These are phyloP conservation scores for Phengaris arion DNA, from an alignment of 2,888 invertebrate species.

Conservation along the genomic window DNA sequence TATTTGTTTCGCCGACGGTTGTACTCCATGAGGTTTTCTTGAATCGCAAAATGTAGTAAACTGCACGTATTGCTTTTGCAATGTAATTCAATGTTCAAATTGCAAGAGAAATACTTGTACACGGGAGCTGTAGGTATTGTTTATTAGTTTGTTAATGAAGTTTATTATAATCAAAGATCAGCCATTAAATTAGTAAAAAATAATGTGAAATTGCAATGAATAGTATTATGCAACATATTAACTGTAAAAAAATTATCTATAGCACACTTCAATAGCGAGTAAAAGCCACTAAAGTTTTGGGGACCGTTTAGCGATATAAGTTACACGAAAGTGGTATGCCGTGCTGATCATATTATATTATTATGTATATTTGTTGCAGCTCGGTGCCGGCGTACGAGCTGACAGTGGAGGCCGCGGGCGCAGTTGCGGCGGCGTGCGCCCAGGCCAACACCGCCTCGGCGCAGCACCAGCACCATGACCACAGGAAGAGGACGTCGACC, in stretches of 20 bases:
- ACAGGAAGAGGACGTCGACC: constrained; percentile 49
- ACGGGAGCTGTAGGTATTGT: too few relatives aligned
- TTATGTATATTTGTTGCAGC: constrained; percentile 38
- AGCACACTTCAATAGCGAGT: too few relatives aligned
- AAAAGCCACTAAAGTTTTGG: too few relatives aligned
- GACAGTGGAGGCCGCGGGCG: constrained; percentile 51
- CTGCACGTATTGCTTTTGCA: neutral
- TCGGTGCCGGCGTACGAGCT: constrained; percentile 58
- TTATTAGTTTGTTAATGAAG: too few relatives aligned
- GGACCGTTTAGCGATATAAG: too few relatives aligned
- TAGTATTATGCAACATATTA: too few relatives aligned
- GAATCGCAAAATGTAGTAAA: neutral
- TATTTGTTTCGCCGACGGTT: neutral
- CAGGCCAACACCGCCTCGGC: constrained; percentile 39
- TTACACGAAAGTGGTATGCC: too few relatives aligned
- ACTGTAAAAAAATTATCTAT: too few relatives aligned
- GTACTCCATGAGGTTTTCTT: neutral
- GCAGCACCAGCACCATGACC: constrained; percentile 37
- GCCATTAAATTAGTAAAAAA: too few relatives aligned
- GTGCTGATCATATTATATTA: too few relatives aligned
- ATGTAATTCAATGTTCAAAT: neutral
- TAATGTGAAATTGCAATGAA: too few relatives aligned
- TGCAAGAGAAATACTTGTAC: neutral
- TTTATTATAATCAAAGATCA: too few relatives aligned
- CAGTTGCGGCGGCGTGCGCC: constrained; percentile 44